Base-by-base conservation (phyloP, 2,797 vertebrate genomes). In the Eutrigla gurnardus region DNA sequence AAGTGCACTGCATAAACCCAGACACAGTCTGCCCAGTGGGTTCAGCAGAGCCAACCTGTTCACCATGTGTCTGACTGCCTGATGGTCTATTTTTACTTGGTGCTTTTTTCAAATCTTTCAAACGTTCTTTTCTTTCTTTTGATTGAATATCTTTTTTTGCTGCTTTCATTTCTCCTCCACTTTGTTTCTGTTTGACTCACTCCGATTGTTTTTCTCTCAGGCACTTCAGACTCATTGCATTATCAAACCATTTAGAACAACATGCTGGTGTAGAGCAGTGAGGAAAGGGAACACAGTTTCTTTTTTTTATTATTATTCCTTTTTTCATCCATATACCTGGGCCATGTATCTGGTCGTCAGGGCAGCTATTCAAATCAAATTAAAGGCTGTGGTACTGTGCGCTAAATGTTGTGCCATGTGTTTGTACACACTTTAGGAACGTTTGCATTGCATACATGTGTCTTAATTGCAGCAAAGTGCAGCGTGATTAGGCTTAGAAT, bases 211-310 rank as follows among this genome's bases (percentile, higher is more conserved):
- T 55, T 54, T 53, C 42, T 73, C 42, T 53, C 18, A 58, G n/a
- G 3, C 36, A 37, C 69, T 40, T 8, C 37, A 43, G 45, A 49
- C 57, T 54, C 36, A 18, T 37, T 47, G 42, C 3, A 65, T 54
- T 66, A 68, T 77, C 64, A 52, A 14, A 0, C 72, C 54, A 71
- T 80, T 71, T 69, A 58, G 65, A 55, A 69, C 37, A 78, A 39
- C 36, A 37, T 58, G 50, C 73, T 60, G 57, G 65, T 67, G 39
- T 81, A 13, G 9, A 54, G 36, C 36, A 0, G 40, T 54, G 47
- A 73, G 7, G 52, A 75, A 37, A 62, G 18, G 35, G 2, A 7
- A 39, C 15, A 3, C 9, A 13, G 36, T 63, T 12, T 75, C 37
- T 66, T 40, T 35, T 42, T 46, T 73, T 37, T 15, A n/a, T n/a